Base-by-base conservation (phyloP, 2,888 invertebrate species). In the Drosophila rellima region DNA sequence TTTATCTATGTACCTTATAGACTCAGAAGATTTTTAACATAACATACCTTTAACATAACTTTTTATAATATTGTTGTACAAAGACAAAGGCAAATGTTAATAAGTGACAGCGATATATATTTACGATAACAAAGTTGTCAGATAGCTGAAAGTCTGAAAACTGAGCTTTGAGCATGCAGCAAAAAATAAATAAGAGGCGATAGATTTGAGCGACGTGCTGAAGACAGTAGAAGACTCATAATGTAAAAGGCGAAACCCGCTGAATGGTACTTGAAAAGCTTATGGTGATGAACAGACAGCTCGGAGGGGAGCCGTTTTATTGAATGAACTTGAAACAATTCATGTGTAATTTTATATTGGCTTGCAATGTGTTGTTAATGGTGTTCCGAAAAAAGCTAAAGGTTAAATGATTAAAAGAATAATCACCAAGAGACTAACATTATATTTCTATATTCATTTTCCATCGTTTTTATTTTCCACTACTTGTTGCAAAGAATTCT, bases 281-380 rank as follows among this genome's bases (percentile, higher is more conserved):
- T 47, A 56, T 63, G 57, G 44, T 23, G 48, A 55, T 26, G 44
- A 26, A 23, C 10, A 81, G 70, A 66, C 55, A 15, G 39, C 45
- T 35, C 26, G 33, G 51, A 60, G 63, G 60, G 67, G 52, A 60
- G 51, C 50, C 51, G 33, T 52, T 68, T 55, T 71, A 81, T 70
- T 79, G 82, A 69, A 82, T 84, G 86, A 85, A 82, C 88, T 82
- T 88, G 85, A 85, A 82, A 76, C 82, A 88, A 82, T 70, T 82
- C 80, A 82, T 56, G 70, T 67, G 70, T 64, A 76, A 80, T 82
- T 85, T 65, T 8, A 31, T 54, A 63, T 62, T 72, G 54, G 56
- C 52, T 66, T 42, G 18, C 56, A 64, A 60, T 45, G 44, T 26
- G 26, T 33, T 48, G 31, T 50, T 11, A 33, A 42, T 44, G 2